These are phyloP conservation scores for Plumapathes pennacea DNA, from an alignment of 92 coral and sea anemone genomes.

Conservation along the genomic window DNA sequence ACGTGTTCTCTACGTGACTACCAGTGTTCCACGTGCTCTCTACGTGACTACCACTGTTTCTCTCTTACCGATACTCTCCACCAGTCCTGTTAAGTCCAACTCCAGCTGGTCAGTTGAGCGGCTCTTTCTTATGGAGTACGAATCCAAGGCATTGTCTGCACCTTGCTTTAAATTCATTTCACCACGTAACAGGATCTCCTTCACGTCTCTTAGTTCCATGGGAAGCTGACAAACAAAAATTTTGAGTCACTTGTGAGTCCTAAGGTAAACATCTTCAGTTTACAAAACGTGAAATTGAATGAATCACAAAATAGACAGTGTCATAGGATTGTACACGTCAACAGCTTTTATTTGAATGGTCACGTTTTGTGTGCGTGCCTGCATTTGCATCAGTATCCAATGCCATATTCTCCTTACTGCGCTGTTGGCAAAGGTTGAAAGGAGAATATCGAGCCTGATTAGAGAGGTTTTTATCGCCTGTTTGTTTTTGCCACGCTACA, in stretches of 20 bases:
- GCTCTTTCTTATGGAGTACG: slow-evolving; percentile 28
- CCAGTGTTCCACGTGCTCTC: too few relatives aligned
- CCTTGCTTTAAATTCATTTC: slow-evolving; percentile 50
- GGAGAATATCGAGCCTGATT: too few relatives aligned
- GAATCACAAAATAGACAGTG: not conserved
- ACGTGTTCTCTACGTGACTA: too few relatives aligned
- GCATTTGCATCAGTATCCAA: too few relatives aligned
- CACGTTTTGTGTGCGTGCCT: not conserved
- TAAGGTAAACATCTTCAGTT: too few relatives aligned
- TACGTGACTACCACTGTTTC: too few relatives aligned
- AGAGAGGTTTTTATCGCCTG: too few relatives aligned
- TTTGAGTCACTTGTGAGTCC: too few relatives aligned
- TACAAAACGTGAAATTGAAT: too few relatives aligned
- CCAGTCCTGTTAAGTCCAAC: slow-evolving; percentile 88
- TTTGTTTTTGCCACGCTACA: too few relatives aligned
- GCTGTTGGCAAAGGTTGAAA: too few relatives aligned
- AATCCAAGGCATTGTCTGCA: slow-evolving; percentile 18
- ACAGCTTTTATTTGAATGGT: not conserved
- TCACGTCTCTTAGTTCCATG: slow-evolving; percentile 93
- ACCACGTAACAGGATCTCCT: slow-evolving; percentile 72
- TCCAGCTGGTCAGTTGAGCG: slow-evolving; percentile 66
- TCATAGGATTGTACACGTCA: not conserved
- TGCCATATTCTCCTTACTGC: too few relatives aligned
- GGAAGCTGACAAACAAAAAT: slow-evolving; percentile 62
- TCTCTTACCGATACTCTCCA: slow-evolving; percentile 89